Evolutionary conservation across 2,888 invertebrate genomes (phyloP), one percentile per base, ranked within the genome.

Genomic region (Drosophila lacicola): DNA sequence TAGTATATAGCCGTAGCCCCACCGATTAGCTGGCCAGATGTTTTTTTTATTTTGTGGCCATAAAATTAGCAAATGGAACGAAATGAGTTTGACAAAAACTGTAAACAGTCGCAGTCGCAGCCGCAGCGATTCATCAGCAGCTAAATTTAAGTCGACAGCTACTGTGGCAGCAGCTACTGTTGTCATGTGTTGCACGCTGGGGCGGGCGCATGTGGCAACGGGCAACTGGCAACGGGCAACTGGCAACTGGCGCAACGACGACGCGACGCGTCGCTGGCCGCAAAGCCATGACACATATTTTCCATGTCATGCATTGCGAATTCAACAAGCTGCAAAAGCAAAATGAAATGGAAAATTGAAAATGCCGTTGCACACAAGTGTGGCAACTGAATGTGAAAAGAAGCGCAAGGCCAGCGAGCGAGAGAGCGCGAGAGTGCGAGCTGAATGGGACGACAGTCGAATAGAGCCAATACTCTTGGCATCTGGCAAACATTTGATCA

Each of bases 251-350:
- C 44, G 14, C 55, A 51, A 13, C 70, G 72, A 50, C 42, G 67
- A 14, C 61, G 36, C 49, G 66, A 29, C 61, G 64, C 61, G 46
- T 41, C 55, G 57, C 46, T 41, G 49, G 58, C 58, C 51, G 60
- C 65, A 65, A 55, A 78, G 82, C 81, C 85, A 66, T 85, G 85
- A 82, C 85, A 88, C 82, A 85, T 77, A 80, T 88, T 73, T 71
- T 41, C 65, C 72, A 62, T 79, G 79, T 70, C 79, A 77, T 73
- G 81, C 80, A 76, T 72, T 81, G 72, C 68, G 62, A 81, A 79
- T 71, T 60, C 45, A 70, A 62, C 67, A 68, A 65, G 54, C 64
- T 47, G 57, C 44, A 17, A 50, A 62, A 60, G 60, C 77, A 70
- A 77, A 83, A 68, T 68, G 65, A 71, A 71, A 66, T 71, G 65